phyloP scores from a whole-genome alignment of 2,888 invertebrate genomes.

The Melangyna quadrimaculata region DNA sequence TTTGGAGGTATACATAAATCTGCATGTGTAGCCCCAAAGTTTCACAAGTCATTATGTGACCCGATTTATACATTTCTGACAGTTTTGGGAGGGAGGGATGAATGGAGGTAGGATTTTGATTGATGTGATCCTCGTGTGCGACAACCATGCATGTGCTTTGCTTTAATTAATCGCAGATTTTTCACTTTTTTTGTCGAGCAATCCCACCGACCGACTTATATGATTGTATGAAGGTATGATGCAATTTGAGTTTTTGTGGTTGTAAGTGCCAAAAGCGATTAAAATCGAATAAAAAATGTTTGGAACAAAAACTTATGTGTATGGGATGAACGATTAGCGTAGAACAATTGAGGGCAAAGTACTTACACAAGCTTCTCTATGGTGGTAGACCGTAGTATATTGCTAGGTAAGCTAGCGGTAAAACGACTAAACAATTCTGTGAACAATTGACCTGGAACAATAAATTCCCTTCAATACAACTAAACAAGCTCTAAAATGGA shows the following conservation, averaged over 20 bases:
- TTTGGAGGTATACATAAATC: neutral
- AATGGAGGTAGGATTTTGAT: slow-evolving; percentile 46
- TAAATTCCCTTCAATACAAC: neutral
- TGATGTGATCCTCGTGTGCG: slow-evolving; percentile 58
- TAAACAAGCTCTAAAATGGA: neutral
- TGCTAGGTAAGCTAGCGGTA: neutral
- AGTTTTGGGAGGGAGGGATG: slow-evolving; percentile 7
- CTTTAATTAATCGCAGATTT: slow-evolving; percentile 65
- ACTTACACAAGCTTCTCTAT: neutral
- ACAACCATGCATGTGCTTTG: slow-evolving; percentile 45
- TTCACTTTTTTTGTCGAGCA: slow-evolving; percentile 1
- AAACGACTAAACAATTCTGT: slow-evolving; percentile 1
- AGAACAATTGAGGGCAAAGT: slow-evolving; percentile 21
- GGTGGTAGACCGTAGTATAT: neutral
- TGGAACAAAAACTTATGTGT: neutral
- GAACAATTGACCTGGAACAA: slow-evolving; percentile 6
- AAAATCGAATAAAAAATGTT: slow-evolving; percentile 12
- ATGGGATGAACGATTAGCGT: slow-evolving; percentile 1
- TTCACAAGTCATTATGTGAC: slow-evolving; percentile 54
- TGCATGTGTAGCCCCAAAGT: slow-evolving; percentile 16
- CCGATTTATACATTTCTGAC: slow-evolving; percentile 53
- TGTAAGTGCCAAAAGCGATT: slow-evolving; percentile 15
- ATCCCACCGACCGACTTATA: neutral
- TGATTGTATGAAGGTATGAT: neutral
- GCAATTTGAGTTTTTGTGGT: slow-evolving; percentile 17